Percentiles rank a stretch among this genome's conserved stretches.
These are phyloP conservation scores for Megaceryle alcyon DNA, from an alignment of 2,797 vertebrate species.

Conservation along the genomic window DNA sequence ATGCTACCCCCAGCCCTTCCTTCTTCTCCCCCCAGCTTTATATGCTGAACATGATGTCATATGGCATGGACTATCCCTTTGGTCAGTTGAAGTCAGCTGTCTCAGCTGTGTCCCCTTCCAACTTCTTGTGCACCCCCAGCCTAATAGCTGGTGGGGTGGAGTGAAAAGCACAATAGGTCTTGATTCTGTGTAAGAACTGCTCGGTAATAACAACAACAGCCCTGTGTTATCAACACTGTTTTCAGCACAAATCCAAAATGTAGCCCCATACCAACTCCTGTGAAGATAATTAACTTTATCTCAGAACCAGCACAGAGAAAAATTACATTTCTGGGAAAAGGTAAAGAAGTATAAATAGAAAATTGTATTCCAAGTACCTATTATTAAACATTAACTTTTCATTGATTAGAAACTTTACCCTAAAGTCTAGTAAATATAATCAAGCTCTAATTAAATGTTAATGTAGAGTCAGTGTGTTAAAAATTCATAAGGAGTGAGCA, in stretches of 20 bases:
- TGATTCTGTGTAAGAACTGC: not conserved
- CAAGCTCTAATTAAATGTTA: slow-evolving; percentile 58
- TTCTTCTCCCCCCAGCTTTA: not conserved
- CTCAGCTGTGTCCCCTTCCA: not conserved
- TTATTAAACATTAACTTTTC: slow-evolving; percentile 33
- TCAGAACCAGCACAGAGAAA: not conserved
- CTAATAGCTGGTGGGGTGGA: not conserved
- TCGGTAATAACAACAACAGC: not conserved
- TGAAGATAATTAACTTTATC: not conserved
- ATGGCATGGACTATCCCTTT: not conserved
- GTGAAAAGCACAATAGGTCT: not conserved
- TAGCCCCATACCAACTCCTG: not conserved
- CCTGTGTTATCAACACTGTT: not conserved
- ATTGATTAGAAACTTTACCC: slow-evolving; percentile 6
- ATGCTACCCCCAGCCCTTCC: too few species aligned
- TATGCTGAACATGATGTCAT: not conserved
- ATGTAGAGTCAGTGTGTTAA: slow-evolving; percentile 3
- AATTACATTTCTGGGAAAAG: not conserved
- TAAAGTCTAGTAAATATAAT: slow-evolving; percentile 50
- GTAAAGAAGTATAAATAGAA: not conserved
- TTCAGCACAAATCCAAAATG: not conserved
- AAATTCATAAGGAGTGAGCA: slow-evolving; percentile 46
- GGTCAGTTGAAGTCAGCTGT: not conserved
- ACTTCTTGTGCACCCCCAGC: not conserved
- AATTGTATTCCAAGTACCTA: not conserved